Base-by-base conservation (phyloP, 2,113 vertebrate species). In the Crotophaga sulcirostris region DNA sequence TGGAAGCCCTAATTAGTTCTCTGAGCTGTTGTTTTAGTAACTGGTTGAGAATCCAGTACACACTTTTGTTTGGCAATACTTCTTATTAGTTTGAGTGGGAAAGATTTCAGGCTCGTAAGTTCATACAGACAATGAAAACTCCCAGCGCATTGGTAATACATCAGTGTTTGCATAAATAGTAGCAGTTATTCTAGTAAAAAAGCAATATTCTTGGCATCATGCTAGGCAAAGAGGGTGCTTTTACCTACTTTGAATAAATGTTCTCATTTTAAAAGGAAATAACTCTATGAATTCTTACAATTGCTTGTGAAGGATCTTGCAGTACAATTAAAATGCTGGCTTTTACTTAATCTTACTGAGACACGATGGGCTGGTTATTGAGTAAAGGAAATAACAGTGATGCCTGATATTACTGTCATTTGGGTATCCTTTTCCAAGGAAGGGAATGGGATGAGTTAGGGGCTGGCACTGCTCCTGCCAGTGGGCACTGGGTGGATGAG, bases 361-460 rank as follows among this genome's bases (percentile, higher is more conserved):
- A 86, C 85, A 28, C 0, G 8, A 20, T 11, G 21, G 16, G 3
- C 13, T 51, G 11, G 47, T 86, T 67, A 7, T 3, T 1, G 54
- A 34, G n/a, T 5, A 31, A 49, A 83, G 42, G 56, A 38, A 66
- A 7, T 23, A 45, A 15, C 6, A 25, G 0, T 7, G 45, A 29
- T 58, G 19, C 51, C 36, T 4, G 15, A 1, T 16, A 0, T 9
- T 58, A 1, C 19, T 33, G 8, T 18, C 9, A 0, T 4, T 24
- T 40, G 59, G n/a, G 44, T 18, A 7, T 60, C 47, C 33, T n/a
- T 34, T 44, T 45, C 45, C 17, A 25, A 44, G 49, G 76, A 59
- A 38, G 66, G 49, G 3, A 2, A 12, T 18, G 2, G 6, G 84
- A 0, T 3, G 62, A 1, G 2, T 23, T 1, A 3, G 33, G 63